Conservation (phyloP, 2,113 vertebrate genomes). For the Chamaetylas fuelleborni region DNA sequence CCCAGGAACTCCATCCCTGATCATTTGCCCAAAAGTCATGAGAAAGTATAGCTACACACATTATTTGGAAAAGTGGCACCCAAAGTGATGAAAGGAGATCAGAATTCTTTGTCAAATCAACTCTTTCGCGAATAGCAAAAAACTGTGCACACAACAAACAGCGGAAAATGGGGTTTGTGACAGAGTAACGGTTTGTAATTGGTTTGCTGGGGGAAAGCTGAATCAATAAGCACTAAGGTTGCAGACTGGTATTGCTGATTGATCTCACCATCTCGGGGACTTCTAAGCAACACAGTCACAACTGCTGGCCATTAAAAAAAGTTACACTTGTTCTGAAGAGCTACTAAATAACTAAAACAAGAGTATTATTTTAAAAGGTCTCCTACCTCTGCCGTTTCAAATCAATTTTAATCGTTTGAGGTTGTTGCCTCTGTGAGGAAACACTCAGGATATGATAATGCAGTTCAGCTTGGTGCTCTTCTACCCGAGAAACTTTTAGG, state of each 20-base stretch:
- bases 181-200: conserved; percentile 6
- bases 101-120: not conserved
- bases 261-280: conserved; percentile 8
- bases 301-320: not conserved
- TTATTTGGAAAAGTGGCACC: not conserved
- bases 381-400: not conserved
- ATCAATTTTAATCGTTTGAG: not conserved
- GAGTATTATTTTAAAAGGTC: not conserved
- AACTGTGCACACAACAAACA: not conserved
- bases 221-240: conserved; percentile 55
- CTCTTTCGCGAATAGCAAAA: not conserved
- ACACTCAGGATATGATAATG: not conserved
- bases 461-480: not conserved
- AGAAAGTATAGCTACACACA: not conserved
- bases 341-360: not conserved
- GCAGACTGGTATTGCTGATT: conserved; percentile 37
- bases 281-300: conserved; percentile 33
- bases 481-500: not conserved
- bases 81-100: not conserved
- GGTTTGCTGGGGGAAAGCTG: conserved; percentile 15
- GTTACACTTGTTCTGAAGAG: not conserved
- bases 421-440: not conserved
- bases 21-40: not conserved
- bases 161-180: conserved; percentile 9
- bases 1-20: not conserved